Evolutionary conservation across 2,113 vertebrate species (phyloP), one percentile per base, ranked within the genome.

Genomic region (Sapajus apella): DNA sequence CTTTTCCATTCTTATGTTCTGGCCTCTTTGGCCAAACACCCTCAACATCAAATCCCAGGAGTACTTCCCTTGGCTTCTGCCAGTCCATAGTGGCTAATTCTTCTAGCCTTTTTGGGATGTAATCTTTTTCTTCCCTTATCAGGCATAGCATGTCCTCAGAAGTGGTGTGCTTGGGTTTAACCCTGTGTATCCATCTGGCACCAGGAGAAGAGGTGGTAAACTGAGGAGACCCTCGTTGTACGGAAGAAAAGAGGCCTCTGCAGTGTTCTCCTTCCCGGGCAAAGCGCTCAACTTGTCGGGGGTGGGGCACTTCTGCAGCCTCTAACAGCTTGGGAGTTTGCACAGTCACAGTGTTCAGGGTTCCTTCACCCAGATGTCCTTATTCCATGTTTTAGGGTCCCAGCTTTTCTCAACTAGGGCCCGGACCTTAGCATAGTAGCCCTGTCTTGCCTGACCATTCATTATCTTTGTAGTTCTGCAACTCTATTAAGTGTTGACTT

Each of bases 241-340:
- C 23, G 72, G 35, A 86, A 37, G 50, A 73, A 79, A 55, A 47
- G 50, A 58, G 7, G 10, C 2, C 32, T 32, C 23, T 58, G 18
- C 16, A 45, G 6, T 17, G 2, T 88, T 12, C 30, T 55, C 64
- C 87, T 45, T 2, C 3, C 45, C 84, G 6, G 25, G 10, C 3
- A 14, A 56, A 45, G 50, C 14, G 70, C 18, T 21, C 37, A 6
- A 40, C 32, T 5, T 35, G n/a, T 64, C 2, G 1, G 10, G 4
- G 6, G 8, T 20, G 32, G 32, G 12, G 0, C 17, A 35, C 2
- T 12, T 70, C 2, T 2, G 40, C 10, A 73, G n/a, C 11, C 12
- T 79, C 16, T 8, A 9, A 66, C 3, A 9, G 23, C 23, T 61
- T 30, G 8, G 43, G 61, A 45, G 16, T 86, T 55, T 85, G 21